Evolutionary conservation across 1,140 invertebrate genomes (phyloP).

Genomic region (Ooceraea biroi): DNA sequence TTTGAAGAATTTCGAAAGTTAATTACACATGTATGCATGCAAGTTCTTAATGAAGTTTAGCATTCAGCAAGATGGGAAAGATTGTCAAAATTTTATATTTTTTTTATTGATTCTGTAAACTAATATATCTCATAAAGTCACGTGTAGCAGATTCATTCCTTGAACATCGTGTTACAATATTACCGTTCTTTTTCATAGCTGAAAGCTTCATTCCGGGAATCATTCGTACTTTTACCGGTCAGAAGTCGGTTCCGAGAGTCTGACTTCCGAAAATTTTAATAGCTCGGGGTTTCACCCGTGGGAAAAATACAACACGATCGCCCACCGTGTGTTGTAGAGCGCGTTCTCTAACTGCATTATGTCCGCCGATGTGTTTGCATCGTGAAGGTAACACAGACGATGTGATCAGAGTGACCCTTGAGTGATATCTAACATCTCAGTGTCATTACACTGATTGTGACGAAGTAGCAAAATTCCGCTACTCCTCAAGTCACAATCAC

Average conservation of each 20-base stretch:
- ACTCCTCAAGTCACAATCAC: neutral
- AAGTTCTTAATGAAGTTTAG: neutral
- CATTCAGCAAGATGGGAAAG: neutral
- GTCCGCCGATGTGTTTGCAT: constrained; percentile 46
- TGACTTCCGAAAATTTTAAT: constrained; percentile 54
- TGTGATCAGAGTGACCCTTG: constrained; percentile 34
- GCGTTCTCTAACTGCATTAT: constrained; percentile 47
- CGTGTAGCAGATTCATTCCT: too few relatives aligned
- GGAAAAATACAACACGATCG: constrained; percentile 53
- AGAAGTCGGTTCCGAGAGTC: neutral
- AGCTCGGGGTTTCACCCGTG: constrained; percentile 15
- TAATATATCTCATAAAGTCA: too few relatives aligned
- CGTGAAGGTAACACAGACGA: constrained; percentile 33
- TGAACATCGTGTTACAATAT: neutral
- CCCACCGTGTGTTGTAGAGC: constrained; percentile 16
- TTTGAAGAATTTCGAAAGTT: neutral
- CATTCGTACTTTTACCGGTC: neutral
- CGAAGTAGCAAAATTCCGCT: constrained; percentile 16
- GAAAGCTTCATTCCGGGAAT: neutral
- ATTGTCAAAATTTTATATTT: neutral
- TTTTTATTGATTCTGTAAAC: neutral
- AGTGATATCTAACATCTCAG: constrained; percentile 21
- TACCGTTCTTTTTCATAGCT: too few relatives aligned
- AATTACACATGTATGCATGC: too few relatives aligned
- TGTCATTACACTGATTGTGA: neutral